phyloP scores from a whole-genome alignment of 1,140 invertebrate species.

The Heliothis virescens region DNA sequence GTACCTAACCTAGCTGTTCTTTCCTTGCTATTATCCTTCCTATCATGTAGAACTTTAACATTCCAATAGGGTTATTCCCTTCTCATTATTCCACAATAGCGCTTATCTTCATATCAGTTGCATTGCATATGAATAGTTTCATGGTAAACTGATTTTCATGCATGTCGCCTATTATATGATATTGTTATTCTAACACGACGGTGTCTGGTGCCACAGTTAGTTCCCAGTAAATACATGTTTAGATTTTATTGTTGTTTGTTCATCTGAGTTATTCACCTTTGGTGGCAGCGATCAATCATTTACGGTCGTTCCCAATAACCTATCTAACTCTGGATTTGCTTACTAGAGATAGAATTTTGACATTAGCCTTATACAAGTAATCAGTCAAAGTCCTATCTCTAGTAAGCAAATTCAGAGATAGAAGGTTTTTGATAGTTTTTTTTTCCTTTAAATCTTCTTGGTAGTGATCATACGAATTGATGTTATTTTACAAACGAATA shows the following conservation, averaged over 20 bases:
- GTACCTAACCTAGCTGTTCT: no score
- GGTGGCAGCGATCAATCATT: neutral
- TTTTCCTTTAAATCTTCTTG: no score
- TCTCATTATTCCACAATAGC: neutral
- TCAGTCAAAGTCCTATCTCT: no score
- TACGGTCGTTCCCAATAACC: no score
- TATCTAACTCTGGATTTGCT: no score
- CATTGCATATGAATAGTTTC: slow-evolving; percentile 35
- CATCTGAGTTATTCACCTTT: slow-evolving; percentile 29
- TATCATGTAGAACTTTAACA: neutral
- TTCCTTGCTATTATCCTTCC: neutral
- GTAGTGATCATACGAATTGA: no score
- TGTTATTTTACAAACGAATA: no score
- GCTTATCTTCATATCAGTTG: neutral
- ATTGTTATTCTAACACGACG: slow-evolving; percentile 43
- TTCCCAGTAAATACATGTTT: slow-evolving; percentile 45
- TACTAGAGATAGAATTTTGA: no score
- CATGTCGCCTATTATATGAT: slow-evolving; percentile 41
- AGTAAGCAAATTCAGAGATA: no score
- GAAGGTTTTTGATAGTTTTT: no score
- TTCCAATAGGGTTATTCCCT: neutral
- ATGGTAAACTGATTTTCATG: slow-evolving; percentile 35
- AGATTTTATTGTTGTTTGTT: slow-evolving; percentile 3
- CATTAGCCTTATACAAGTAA: no score
- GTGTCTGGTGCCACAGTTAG: slow-evolving; percentile 27